Evolutionary conservation across 30 jellyfish, hydroid and myxozoan genomes (phyloP), one percentile per base, ranked within the genome.

Genomic region (Aurelia aurita): DNA sequence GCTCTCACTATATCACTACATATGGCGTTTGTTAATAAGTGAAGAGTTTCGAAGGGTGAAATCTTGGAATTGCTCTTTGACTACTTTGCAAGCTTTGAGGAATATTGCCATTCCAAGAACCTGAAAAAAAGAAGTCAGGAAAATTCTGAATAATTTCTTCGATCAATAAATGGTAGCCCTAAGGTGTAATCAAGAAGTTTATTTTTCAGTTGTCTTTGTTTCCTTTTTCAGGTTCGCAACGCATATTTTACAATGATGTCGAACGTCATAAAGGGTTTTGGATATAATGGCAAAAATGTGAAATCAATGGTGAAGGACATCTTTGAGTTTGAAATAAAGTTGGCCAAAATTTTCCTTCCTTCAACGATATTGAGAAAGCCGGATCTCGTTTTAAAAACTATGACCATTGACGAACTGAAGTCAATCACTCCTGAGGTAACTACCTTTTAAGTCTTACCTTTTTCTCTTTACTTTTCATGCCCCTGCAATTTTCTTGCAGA

Each of bases 321-420:
- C 13, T 63, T 55, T 26, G 44, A 58, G 27, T 85, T 85, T 62
- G 95, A 85, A 34, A 85, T 2, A 25, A 73, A 85, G 61, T 39
- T 85, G 58, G 95, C 95, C 46, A 73, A 73, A 20, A 74, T 85
- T 19, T 64, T 35, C 32, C 27, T 85, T 57, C 23, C 95, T 9
- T 5, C 25, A 45, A 53, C 84, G 6, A 10, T 13, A 7, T 47
- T 74, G 53, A 64, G 95, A 18, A 49, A 85, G 12, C 57, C 45
- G 5, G 79, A 73, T n/a, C 53, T 35, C 20, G 70, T 73, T 19
- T 26, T 60, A 54, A 85, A 61, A 45, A 62, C 57, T 44, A 34
- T 73, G 58, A 72, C 75, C 21, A 3, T 74, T 4, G 61, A 51
- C 3, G 47, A 54, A 6, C 57, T 85, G 27, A 21, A 14, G 9